These are phyloP conservation scores for Ferdinandea cuprea DNA, from an alignment of 2,888 invertebrate species.

Conservation along the genomic window DNA sequence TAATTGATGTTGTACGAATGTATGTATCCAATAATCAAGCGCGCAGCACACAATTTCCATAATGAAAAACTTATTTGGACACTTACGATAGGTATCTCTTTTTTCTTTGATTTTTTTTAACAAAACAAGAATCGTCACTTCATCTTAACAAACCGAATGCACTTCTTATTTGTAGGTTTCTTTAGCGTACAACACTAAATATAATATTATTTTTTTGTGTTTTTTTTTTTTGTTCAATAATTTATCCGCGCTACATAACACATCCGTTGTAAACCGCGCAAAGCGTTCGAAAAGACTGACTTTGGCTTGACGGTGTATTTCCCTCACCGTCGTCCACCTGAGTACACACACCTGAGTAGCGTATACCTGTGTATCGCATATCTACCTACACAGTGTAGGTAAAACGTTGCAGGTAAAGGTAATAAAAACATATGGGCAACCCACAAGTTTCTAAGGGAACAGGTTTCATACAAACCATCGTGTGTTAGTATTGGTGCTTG, in stretches of 20 bases:
- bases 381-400: conserved; percentile 55
- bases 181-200: conserved; percentile 30
- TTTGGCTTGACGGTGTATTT: conserved; percentile 38
- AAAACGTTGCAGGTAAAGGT: conserved; percentile 14
- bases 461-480: conserved; percentile 34
- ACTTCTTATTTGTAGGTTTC: neutral
- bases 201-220: conserved; percentile 39
- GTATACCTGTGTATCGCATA: conserved; percentile 57
- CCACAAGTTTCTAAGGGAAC: conserved; percentile 50
- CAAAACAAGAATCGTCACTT: conserved; percentile 30
- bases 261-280: conserved; percentile 55
- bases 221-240: conserved; percentile 49
- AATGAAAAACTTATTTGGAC: conserved; percentile 14
- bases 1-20: conserved; percentile 15
- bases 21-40: conserved; percentile 62
- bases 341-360: conserved; percentile 63
- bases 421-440: conserved; percentile 18
- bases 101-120: conserved; percentile 13
- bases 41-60: conserved; percentile 60
- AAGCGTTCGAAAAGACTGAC: conserved; percentile 67
- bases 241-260: conserved; percentile 30
- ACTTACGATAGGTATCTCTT: conserved; percentile 60
- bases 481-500: conserved; percentile 29
- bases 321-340: conserved; percentile 69
- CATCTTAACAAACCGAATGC: conserved; percentile 26